Percentiles rank a stretch among this genome's conserved stretches.
Evolutionary conservation across 2,113 vertebrate species (phyloP).

Genomic region (Crotalus horridus): DNA sequence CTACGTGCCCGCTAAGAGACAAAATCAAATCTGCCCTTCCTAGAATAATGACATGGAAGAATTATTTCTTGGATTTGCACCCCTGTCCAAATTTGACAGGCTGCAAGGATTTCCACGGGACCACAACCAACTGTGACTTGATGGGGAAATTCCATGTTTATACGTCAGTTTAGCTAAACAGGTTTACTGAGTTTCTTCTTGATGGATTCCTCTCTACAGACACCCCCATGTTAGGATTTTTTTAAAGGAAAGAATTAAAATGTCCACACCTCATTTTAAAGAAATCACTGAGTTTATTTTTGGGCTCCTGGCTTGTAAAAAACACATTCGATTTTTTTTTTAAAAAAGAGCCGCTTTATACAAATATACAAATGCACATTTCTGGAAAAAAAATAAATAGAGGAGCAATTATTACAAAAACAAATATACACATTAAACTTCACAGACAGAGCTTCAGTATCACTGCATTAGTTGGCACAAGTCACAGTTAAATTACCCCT

Average conservation of each 20-base stretch:
- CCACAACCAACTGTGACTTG: neutral
- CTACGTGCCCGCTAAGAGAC: neutral
- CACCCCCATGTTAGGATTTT: neutral
- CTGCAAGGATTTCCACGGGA: neutral
- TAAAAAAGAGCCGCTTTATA: constrained; percentile 54
- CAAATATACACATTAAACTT: constrained; percentile 70
- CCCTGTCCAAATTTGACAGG: neutral
- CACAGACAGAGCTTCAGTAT: constrained; percentile 53
- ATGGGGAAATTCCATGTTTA: neutral
- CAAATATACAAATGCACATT: constrained; percentile 66
- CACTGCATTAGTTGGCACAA: constrained; percentile 47
- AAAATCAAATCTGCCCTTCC: neutral
- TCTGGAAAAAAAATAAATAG: constrained; percentile 73
- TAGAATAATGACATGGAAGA: neutral
- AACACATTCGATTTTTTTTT: constrained; percentile 20
- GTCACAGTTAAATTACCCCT: constrained; percentile 38
- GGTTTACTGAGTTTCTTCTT: neutral
- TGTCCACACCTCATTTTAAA: neutral
- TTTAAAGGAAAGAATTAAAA: neutral
- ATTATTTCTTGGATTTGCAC: neutral
- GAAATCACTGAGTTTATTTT: constrained; percentile 54
- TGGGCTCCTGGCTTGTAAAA: constrained; percentile 54
- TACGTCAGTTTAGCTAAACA: neutral
- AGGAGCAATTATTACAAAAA: constrained; percentile 61
- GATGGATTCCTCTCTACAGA: neutral